Base-by-base conservation (phyloP, 2,797 vertebrate genomes). In the Gobionotothen gibberifrons region DNA sequence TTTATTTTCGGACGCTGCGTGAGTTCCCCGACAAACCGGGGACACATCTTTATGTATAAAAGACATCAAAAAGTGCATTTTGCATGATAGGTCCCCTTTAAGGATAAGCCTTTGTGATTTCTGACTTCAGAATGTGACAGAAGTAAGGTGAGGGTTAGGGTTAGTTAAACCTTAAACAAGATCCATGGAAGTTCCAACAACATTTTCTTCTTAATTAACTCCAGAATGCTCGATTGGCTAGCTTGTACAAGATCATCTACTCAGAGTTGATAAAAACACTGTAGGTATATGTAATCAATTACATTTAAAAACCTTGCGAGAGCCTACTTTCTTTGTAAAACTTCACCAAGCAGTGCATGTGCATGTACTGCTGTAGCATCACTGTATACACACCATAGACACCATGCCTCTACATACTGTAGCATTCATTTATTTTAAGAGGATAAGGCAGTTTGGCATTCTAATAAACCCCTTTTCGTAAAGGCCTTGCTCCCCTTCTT, bases 51-150 rank as follows among this genome's bases (percentile, higher is more conserved):
- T 26, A 26, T 26, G 4, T 26, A 26, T 26, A 26, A 26, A 21
- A 26, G 0, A 26, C 26, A 26, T 26, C 26, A 26, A 26, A 26
- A 26, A 26, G 26, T 26, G 4, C 26, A 26, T 26, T 26, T 5
- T 5, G 3, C 3, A 26, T 26, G 26, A 26, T 26, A 4, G 26
- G 26, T 26, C 26, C 26, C 26, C 26, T 26, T 26, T 26, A 60
- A 36, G n/a, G 46, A 65, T 59, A 58, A 77, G 56, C 16, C 66
- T 13, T 72, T 54, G 26, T 64, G 46, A 17, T 70, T 62, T 55
- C 10, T 78, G 60, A 58, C 63, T 46, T 21, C 39, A 29, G 22
- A 44, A 54, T 74, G 47, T 42, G 29, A 69, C 15, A 2, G 44
- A 48, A 57, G 21, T 43, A 42, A 58, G 61, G 42, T 9, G 8